A percentile compares a stretch with the other conserved stretches of the same genome.
phyloP scores from a whole-genome alignment of 1,140 invertebrate genomes.

The Bombus waltoni region DNA sequence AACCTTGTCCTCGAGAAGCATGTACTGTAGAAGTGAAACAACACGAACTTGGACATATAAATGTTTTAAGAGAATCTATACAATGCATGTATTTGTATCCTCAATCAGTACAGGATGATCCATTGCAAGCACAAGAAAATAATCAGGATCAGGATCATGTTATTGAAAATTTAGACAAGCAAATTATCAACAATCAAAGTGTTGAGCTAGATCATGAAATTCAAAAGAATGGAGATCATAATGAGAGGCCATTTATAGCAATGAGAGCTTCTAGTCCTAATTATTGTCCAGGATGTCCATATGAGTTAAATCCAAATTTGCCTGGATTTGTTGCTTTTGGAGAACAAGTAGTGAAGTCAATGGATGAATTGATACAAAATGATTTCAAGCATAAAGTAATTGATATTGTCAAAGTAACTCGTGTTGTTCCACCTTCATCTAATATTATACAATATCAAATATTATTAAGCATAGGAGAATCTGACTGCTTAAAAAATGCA shows the following conservation, averaged over 20 bases:
- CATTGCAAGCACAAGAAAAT: conserved; percentile 56
- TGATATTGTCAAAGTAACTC: conserved; percentile 73
- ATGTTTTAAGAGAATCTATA: conserved; percentile 70
- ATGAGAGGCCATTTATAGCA: conserved; percentile 76
- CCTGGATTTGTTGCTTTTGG: conserved; percentile 72
- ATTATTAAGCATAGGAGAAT: conserved; percentile 75
- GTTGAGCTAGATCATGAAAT: conserved; percentile 75
- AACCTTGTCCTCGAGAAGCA: conserved; percentile 72
- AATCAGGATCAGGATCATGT: conserved; percentile 57
- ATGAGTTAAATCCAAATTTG: conserved; percentile 77
- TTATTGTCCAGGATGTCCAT: conserved; percentile 80
- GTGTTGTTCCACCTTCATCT: conserved; percentile 73
- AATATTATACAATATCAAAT: conserved; percentile 77
- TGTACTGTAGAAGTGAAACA: conserved; percentile 76
- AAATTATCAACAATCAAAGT: conserved; percentile 69
- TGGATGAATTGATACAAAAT: conserved; percentile 73
- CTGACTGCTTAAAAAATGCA: conserved; percentile 74
- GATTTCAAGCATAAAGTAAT: conserved; percentile 78
- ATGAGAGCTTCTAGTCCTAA: conserved; percentile 68
- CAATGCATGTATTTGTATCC: conserved; percentile 74
- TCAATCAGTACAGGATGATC: conserved; percentile 59
- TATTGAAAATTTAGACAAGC: conserved; percentile 72
- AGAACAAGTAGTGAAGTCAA: conserved; percentile 70
- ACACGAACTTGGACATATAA: conserved; percentile 65
- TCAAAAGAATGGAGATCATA: conserved; percentile 69